These are phyloP conservation scores for Paramormyrops kingsleyae DNA, from an alignment of 2,113 vertebrate species.

Conservation along the genomic window DNA sequence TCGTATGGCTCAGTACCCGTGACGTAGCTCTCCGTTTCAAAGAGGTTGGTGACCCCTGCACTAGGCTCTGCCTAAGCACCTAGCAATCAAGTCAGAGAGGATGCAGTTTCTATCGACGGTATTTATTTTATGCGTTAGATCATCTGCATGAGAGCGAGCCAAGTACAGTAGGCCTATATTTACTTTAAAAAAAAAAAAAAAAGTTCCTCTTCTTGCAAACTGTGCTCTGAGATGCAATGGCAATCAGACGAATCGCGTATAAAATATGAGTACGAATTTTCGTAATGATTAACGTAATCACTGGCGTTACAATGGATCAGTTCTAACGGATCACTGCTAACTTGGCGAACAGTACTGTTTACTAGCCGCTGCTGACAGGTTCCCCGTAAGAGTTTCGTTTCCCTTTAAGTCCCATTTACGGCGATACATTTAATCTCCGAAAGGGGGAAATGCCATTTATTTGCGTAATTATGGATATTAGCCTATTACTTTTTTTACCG, in stretches of 20 bases:
- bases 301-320: not conserved
- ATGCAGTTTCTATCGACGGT: not conserved
- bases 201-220: not conserved
- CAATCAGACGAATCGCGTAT: not conserved
- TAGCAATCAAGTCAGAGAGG: not conserved
- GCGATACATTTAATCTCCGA: not conserved
- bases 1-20: too few species aligned
- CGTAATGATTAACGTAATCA: not conserved
- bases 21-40: too few species aligned
- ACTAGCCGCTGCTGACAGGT: not conserved
- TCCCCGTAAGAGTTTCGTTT: not conserved
- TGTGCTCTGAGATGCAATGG: not conserved
- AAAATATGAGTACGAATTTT: not conserved
- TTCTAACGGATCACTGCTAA: not conserved
- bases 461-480: not conserved
- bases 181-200: not conserved
- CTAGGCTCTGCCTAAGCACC: not conserved
- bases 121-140: not conserved
- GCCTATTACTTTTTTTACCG: not conserved
- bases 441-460: not conserved
- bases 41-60: too few species aligned
- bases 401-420: not conserved
- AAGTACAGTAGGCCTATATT: not conserved
- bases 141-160: not conserved
- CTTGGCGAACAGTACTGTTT: not conserved